Evolutionary conservation across 2,797 vertebrate species (phyloP).

Genomic region (Pogonophryne albipinna): DNA sequence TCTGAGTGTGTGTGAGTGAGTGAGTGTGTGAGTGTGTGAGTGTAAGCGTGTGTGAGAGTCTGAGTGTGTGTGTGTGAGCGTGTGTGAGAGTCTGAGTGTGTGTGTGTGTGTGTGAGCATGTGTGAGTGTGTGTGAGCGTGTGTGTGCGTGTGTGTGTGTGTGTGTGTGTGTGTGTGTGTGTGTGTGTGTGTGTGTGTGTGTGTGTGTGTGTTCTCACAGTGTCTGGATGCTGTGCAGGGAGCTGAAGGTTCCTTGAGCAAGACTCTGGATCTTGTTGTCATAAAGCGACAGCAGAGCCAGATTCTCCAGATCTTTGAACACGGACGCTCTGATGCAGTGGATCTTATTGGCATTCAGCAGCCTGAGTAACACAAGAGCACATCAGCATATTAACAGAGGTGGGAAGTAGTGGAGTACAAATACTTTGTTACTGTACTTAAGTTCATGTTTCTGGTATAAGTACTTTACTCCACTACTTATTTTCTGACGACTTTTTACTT

Average conservation of each 20-base stretch:
- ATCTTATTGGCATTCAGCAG: conserved; percentile 99
- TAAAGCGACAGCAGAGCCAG: conserved; percentile 97
- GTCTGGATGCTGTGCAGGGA: conserved; percentile 97
- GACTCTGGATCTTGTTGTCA: conserved; percentile 98
- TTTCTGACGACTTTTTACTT: too few species aligned
- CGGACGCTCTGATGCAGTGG: conserved; percentile 96
- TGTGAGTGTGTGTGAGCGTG: neutral
- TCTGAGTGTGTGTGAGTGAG: neutral
- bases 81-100: neutral
- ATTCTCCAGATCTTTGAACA: conserved; percentile 97
- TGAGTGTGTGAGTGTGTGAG: neutral
- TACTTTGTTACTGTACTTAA: too few species aligned
- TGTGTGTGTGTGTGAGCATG: conserved; percentile 7
- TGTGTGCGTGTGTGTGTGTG: conserved; percentile 7
- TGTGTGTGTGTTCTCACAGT: conserved; percentile 87
- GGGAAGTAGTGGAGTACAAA: too few species aligned
- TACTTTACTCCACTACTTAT: too few species aligned
- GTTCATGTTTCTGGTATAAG: too few species aligned
- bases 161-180: neutral
- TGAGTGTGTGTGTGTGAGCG: too few species aligned
- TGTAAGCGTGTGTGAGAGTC: neutral
- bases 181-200: too few species aligned
- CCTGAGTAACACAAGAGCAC: conserved; percentile 73
- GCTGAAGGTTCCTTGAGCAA: conserved; percentile 95
- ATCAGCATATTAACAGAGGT: neutral